Evolutionary conservation across 1,140 invertebrate species (phyloP).

Genomic region (Aphaenogaster ashmeadi): DNA sequence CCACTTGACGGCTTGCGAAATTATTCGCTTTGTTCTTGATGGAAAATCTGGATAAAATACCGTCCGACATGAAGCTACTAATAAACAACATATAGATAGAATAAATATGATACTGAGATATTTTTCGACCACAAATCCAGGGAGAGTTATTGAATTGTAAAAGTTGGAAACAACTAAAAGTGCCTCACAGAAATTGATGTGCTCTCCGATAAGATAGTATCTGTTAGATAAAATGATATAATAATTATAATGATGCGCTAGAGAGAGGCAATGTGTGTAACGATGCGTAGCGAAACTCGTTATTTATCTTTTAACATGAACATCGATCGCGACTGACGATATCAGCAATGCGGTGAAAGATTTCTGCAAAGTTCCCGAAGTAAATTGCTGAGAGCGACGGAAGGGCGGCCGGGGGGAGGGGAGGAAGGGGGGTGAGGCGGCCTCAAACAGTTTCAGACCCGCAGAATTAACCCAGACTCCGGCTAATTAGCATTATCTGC

Average conservation of each 20-base stretch:
- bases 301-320: conserved; percentile 14
- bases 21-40: neutral
- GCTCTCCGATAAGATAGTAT: neutral
- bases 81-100: neutral
- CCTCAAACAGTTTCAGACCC: conserved; percentile 58
- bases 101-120: neutral
- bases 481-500: conserved; percentile 78
- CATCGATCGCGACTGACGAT: conserved; percentile 29
- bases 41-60: neutral
- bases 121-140: neutral
- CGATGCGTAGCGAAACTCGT: neutral
- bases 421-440: neutral
- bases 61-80: neutral
- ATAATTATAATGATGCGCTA: neutral
- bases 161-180: neutral
- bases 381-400: conserved; percentile 41
- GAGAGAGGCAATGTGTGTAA: neutral
- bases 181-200: neutral
- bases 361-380: conserved; percentile 30
- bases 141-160: neutral
- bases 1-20: conserved; percentile 7
- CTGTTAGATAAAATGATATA: neutral
- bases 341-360: conserved; percentile 47
- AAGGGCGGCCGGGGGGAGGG: neutral
- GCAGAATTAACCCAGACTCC: conserved; percentile 64